These are phyloP conservation scores for Nycteola revayana DNA, from an alignment of 2,888 invertebrate species.

Conservation along the genomic window DNA sequence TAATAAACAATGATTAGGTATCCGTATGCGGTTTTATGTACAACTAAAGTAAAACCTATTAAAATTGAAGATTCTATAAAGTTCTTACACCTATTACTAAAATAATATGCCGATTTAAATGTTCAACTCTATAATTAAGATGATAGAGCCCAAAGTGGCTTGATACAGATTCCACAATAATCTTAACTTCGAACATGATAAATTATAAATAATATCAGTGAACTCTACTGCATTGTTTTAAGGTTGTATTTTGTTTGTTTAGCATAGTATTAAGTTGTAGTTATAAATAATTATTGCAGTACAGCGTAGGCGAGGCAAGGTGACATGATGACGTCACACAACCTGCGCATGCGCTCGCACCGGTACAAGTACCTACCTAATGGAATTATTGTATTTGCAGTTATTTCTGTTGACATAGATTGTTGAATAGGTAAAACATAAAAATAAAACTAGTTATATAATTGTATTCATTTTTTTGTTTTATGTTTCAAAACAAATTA, in stretches of 20 bases:
- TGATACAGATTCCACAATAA: too few relatives aligned
- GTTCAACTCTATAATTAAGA: too few relatives aligned
- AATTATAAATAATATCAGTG: not conserved
- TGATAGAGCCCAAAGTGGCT: too few relatives aligned
- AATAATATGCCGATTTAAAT: too few relatives aligned
- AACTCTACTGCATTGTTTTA: slow-evolving; percentile 16
- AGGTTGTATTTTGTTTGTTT: slow-evolving; percentile 20
- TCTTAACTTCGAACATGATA: too few relatives aligned
- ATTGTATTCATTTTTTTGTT: too few relatives aligned
- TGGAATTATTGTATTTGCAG: slow-evolving; percentile 12
- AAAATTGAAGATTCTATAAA: slow-evolving; percentile 24
- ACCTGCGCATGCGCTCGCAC: slow-evolving; percentile 30
- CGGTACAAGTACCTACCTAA: slow-evolving; percentile 14
- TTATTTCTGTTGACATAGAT: not conserved
- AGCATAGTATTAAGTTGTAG: slow-evolving; percentile 8
- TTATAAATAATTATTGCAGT: slow-evolving; percentile 35
- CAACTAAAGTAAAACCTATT: too few relatives aligned
- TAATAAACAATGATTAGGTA: too few relatives aligned
- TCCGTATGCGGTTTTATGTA: too few relatives aligned
- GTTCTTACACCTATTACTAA: slow-evolving; percentile 22
- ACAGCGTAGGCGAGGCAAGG: slow-evolving; percentile 49
- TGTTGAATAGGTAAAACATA: too few relatives aligned
- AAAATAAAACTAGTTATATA: too few relatives aligned
- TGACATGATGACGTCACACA: slow-evolving; percentile 54
- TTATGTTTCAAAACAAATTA: too few relatives aligned